Evolutionary conservation across 2,797 vertebrate species (phyloP), one percentile per base, ranked within the genome.

Genomic region (Lepidocolaptes lacrymiger): DNA sequence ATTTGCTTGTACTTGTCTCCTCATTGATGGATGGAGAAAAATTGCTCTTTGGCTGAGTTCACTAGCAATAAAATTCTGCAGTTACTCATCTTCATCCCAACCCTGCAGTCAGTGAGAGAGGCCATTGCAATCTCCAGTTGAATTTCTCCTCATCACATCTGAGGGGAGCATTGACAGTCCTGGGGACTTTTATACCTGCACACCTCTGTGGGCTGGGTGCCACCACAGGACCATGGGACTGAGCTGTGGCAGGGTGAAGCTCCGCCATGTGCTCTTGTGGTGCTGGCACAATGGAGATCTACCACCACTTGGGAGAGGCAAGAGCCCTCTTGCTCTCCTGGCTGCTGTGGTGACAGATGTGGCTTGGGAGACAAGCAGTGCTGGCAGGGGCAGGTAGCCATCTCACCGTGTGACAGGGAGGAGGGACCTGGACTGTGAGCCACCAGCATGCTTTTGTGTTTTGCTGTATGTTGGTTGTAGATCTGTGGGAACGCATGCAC

Each of bases 1-100:
- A 88, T 95, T 96, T 94, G 91, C 94, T 96, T 96, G 89, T 95
- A 82, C 90, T 94, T 92, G 92, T 92, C 86, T 94, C 58, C 46
- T 92, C 1, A 20, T 41, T 96, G 95, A 96, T 88, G 79, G 84
- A 95, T 95, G 87, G 74, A 76, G 76, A 94, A 64, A 80, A 95
- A 79, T 85, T 85, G 58, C 77, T 92, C 61, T 34, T 82, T 81
- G 78, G 67, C 85, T 74, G 75, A 79, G 56, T 66, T 90, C 37
- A 66, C 52, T 58, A 62, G 72, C 78, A 78, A 36, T 91, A 91
- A 95, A 93, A 73, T 37, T 18, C 37, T 37, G 58, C 44, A 68
- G 83, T 94, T 93, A 91, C 81, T 94, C 81, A 72, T 95, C 91
- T 92, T 84, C 30, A 51, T 71, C 93, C 59, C 7, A 8, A 54